Percentiles rank a stretch among this genome's conserved stretches.
These are phyloP conservation scores for Brenthis hecate DNA, from an alignment of 2,888 invertebrate species.

Conservation along the genomic window DNA sequence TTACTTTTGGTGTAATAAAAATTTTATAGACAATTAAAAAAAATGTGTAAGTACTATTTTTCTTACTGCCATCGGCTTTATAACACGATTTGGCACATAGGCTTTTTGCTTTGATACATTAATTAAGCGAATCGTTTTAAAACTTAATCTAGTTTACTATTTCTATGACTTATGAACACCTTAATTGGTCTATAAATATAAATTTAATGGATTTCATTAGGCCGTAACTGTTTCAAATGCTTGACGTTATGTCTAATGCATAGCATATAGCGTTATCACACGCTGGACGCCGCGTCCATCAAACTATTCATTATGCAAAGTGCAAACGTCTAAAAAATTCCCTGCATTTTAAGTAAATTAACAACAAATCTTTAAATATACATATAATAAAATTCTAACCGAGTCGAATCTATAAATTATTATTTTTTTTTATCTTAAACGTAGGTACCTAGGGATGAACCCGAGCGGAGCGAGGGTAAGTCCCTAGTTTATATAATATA, in stretches of 20 bases:
- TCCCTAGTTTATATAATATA: too few species aligned
- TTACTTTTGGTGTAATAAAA: neutral
- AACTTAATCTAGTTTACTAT: neutral
- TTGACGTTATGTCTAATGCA: neutral
- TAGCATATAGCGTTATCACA: neutral
- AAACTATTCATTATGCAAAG: too few species aligned
- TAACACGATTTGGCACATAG: neutral
- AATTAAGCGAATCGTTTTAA: neutral
- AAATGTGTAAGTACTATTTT: too few species aligned
- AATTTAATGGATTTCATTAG: neutral
- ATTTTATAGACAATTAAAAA: neutral
- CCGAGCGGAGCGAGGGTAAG: too few species aligned
- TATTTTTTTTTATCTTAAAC: too few species aligned
- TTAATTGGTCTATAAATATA: neutral
- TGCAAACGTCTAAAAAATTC: too few species aligned
- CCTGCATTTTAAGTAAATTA: too few species aligned
- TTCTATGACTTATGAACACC: neutral
- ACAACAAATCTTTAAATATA: too few species aligned
- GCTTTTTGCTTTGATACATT: slow-evolving; percentile 1
- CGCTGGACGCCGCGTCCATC: too few species aligned
- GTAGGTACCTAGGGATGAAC: too few species aligned
- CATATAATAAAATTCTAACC: too few species aligned
- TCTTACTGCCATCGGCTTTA: neutral
- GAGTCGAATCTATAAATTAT: too few species aligned
- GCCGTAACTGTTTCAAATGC: neutral